Evolutionary conservation across 2,113 vertebrate genomes (phyloP).

Genomic region (Urocitellus parryii): DNA sequence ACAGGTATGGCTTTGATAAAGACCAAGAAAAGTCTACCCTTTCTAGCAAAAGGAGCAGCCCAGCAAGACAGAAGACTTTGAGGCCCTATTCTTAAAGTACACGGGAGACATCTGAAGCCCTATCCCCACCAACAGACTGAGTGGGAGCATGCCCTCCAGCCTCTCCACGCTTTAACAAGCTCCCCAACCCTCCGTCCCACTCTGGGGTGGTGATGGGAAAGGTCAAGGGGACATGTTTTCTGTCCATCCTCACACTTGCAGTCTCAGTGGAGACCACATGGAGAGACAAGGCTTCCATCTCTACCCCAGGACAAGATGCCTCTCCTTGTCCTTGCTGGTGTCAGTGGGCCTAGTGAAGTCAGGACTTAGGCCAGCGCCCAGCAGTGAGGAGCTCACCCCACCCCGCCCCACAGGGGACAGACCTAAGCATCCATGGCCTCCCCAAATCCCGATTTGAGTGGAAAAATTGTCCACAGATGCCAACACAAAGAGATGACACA

Average conservation of each 20-base stretch:
- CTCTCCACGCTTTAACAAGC: neutral
- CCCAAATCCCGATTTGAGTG: neutral
- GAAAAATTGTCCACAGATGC: neutral
- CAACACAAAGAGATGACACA: neutral
- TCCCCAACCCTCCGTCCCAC: neutral
- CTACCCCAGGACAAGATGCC: neutral
- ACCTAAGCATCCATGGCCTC: neutral
- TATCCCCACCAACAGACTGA: neutral
- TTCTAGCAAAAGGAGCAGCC: neutral
- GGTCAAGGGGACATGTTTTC: neutral
- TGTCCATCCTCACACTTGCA: neutral
- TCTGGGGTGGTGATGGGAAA: neutral
- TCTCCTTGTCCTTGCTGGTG: neutral
- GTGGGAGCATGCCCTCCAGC: neutral
- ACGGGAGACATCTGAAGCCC: neutral
- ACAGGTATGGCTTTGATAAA: neutral
- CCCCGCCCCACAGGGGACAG: neutral
- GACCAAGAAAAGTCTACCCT: neutral
- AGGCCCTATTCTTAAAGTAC: neutral
- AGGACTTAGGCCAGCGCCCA: neutral
- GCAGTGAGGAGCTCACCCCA: neutral
- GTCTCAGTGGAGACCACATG: neutral
- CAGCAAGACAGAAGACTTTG: neutral
- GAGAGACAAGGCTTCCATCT: neutral
- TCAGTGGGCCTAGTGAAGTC: neutral